Evolutionary conservation across 2,113 vertebrate genomes (phyloP).

Genomic region (Protobothrops flavoviridis): DNA sequence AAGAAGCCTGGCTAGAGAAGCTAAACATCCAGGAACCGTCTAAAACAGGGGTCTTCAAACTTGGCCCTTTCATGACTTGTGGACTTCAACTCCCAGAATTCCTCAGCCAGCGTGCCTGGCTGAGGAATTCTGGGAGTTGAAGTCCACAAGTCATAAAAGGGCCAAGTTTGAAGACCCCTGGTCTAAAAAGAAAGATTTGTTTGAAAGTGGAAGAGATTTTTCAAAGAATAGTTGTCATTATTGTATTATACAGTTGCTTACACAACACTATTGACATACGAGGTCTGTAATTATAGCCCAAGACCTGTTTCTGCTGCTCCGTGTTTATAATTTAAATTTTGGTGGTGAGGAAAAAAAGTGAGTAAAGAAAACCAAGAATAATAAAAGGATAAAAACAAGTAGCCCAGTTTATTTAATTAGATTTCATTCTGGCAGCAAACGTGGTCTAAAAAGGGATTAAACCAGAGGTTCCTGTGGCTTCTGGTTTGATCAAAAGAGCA

Average conservation of each 20-base stretch:
- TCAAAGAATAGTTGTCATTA: neutral
- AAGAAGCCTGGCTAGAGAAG: neutral
- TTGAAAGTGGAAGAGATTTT: neutral
- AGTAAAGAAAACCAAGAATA: neutral
- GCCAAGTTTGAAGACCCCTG: too few relatives aligned
- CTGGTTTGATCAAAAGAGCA: neutral
- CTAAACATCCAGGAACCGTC: neutral
- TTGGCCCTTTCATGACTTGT: too few relatives aligned
- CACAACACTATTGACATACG: neutral
- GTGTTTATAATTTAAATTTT: neutral
- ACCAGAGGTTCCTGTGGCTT: neutral
- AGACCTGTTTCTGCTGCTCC: neutral
- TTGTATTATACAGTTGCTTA: neutral
- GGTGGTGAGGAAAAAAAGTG: neutral
- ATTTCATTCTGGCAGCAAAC: neutral
- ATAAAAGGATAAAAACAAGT: neutral
- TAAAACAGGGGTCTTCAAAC: neutral
- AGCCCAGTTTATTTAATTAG: neutral
- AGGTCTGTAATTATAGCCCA: neutral
- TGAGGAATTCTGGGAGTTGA: too few relatives aligned
- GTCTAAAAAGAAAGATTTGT: neutral
- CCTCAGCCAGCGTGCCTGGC: too few relatives aligned
- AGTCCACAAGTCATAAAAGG: too few relatives aligned
- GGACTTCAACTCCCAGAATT: too few relatives aligned
- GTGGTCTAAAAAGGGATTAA: neutral